Evolutionary conservation across 2,797 vertebrate species (phyloP), one percentile per base, ranked within the genome.

Genomic region (Adrianichthys oophorus): DNA sequence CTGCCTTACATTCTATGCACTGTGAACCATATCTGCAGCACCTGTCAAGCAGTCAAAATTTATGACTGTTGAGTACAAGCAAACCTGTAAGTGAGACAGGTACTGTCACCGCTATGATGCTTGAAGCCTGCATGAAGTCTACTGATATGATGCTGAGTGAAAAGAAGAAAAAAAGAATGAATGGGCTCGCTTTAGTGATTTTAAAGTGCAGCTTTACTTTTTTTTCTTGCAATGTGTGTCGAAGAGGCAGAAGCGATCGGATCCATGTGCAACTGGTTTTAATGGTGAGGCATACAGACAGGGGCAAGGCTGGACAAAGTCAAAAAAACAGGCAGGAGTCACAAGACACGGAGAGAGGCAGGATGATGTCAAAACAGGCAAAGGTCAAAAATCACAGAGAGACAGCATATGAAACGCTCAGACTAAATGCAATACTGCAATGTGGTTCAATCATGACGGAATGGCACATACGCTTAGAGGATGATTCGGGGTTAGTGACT

Each of bases 1-100:
- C 44, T 62, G 26, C 48, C 52, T 59, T 62, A 49, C 58, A 16
- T 46, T 41, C 41, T 14, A 10, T 46, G 26, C 21, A 51, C 7
- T 19, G 6, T 48, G 24, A 71, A 57, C 8, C 13, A 4, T 50
- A 59, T 65, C 52, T 58, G 41, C 15, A 40, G 65, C 21, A 51
- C 41, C 51, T 65, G 64, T 71, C 76, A 78, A 68, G 56, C 62
- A 68, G 41, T 41, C 32, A 46, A 24, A 75, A 68, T 45, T 16
- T 32, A 70, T 63, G 55, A 49, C 15, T 62, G 63, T 48, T 29
- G 42, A 64, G 54, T 0, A 16, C 61, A 68, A 64, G 23, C 15
- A 64, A 37, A 15, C 26, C 18, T 58, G 60, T 56, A 40, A 59
- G 16, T 56, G 44, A 69, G 13, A 19, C 5, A 16, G 15, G n/a